A percentile compares a stretch with the other conserved stretches of the same genome.
These are phyloP conservation scores for Dolichotis patagonum DNA, from an alignment of 2,113 vertebrate genomes.

Conservation along the genomic window DNA sequence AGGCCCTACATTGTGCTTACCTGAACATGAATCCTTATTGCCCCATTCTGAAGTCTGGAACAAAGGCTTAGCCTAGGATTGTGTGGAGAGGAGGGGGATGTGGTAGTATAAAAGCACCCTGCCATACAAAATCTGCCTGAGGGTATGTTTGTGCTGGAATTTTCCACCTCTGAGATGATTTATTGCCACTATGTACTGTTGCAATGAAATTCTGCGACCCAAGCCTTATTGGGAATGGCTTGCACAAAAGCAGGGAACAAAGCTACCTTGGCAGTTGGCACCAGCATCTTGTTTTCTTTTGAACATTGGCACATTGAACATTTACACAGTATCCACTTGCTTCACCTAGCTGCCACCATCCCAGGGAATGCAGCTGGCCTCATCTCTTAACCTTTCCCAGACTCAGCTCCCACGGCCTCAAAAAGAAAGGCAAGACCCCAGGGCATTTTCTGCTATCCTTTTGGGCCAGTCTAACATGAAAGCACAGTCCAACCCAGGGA, in stretches of 20 bases:
- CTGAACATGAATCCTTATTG: too few species aligned
- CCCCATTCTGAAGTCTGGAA: not conserved
- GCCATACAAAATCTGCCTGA: not conserved
- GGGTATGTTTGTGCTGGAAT: not conserved
- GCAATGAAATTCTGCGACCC: not conserved
- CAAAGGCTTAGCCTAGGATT: not conserved
- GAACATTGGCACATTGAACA: not conserved
- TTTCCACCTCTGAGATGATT: constrained; percentile 36
- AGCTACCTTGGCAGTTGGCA: not conserved
- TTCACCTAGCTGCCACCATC: not conserved
- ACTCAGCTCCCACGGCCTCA: not conserved
- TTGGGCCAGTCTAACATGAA: not conserved
- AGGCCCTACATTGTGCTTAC: not conserved
- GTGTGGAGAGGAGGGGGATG: not conserved
- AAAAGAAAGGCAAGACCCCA: not conserved
- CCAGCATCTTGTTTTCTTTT: not conserved
- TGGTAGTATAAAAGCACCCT: not conserved
- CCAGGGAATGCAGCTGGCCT: not conserved
- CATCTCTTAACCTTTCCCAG: not conserved
- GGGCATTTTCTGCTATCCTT: not conserved
- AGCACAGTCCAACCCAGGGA: not conserved
- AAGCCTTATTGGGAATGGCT: not conserved
- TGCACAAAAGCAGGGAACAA: not conserved
- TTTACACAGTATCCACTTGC: not conserved
- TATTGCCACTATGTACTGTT: not conserved